Evolutionary conservation across 2,797 vertebrate genomes (phyloP).

Genomic region (Crypturellus tataupa): DNA sequence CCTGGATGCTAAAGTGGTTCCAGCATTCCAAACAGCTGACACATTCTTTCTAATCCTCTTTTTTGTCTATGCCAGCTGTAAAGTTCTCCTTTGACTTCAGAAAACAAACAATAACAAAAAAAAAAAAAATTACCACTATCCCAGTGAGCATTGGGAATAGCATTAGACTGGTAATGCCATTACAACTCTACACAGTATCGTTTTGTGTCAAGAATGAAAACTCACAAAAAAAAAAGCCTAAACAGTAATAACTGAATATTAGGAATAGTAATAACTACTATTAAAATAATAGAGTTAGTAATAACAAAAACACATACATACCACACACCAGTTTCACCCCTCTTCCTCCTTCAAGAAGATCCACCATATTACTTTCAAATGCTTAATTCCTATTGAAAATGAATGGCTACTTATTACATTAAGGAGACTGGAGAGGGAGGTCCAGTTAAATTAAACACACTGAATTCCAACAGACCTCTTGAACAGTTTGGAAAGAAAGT

Average conservation of each 20-base stretch:
- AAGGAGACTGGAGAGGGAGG: background rate
- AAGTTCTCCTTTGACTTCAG: background rate
- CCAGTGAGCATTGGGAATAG: background rate
- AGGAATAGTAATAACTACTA: too few species aligned
- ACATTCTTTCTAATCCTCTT: too few species aligned
- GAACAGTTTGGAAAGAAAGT: too few species aligned
- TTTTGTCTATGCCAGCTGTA: background rate
- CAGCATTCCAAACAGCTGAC: too few species aligned
- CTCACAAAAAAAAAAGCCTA: background rate
- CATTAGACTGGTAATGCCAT: background rate
- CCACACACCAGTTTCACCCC: background rate
- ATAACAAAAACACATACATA: too few species aligned
- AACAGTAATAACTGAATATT: too few species aligned
- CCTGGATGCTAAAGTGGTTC: background rate
- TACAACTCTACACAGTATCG: background rate
- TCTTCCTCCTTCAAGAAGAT: background rate
- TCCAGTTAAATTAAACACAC: background rate
- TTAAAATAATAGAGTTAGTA: too few species aligned
- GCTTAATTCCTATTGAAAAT: background rate
- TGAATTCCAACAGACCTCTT: background rate
- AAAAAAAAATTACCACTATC: background rate
- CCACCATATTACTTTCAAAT: background rate
- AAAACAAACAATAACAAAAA: background rate
- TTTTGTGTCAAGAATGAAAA: background rate
- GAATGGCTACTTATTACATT: background rate